Evolutionary conservation across 64 coral and sea anemone species (phyloP).

Genomic region (Acropora tenuis): DNA sequence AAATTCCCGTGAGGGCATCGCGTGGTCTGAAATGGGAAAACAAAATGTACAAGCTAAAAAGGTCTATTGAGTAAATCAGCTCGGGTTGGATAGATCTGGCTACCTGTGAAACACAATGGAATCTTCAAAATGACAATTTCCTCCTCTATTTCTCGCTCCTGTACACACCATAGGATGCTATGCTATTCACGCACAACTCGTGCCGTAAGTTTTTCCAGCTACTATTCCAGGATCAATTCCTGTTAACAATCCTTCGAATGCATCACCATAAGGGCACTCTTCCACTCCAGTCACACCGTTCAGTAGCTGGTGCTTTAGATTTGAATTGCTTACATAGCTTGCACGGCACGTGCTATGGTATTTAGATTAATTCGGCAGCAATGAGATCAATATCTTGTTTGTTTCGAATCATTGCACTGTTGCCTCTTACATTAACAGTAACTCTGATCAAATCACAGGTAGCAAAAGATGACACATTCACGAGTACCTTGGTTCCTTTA

Average conservation of each 20-base stretch:
- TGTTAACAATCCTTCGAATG: slow-evolving; percentile 25
- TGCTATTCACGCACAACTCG: background rate
- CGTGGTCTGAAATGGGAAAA: too few species aligned
- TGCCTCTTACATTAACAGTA: slow-evolving; percentile 24
- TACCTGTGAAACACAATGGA: slow-evolving; percentile 48
- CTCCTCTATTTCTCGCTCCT: slow-evolving; percentile 25
- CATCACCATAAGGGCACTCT: slow-evolving; percentile 12
- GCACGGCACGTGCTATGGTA: slow-evolving; percentile 52
- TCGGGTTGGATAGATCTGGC: slow-evolving; percentile 44
- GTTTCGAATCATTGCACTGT: slow-evolving; percentile 10
- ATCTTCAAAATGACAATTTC: slow-evolving; percentile 17
- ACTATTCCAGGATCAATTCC: slow-evolving; percentile 33
- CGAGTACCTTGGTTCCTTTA: slow-evolving; percentile 29
- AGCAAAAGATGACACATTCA: slow-evolving; percentile 50
- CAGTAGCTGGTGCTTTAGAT: slow-evolving; percentile 27
- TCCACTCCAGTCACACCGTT: background rate
- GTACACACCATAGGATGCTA: background rate
- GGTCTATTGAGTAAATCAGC: slow-evolving; percentile 22
- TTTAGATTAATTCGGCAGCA: background rate
- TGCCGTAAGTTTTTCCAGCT: slow-evolving; percentile 40
- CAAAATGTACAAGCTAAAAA: too few species aligned
- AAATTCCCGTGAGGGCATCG: too few species aligned
- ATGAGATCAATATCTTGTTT: slow-evolving; percentile 52
- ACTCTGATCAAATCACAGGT: slow-evolving; percentile 36
- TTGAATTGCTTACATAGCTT: slow-evolving; percentile 54